Base-by-base conservation (phyloP, 2,888 invertebrate species). In the Patella depressa region DNA sequence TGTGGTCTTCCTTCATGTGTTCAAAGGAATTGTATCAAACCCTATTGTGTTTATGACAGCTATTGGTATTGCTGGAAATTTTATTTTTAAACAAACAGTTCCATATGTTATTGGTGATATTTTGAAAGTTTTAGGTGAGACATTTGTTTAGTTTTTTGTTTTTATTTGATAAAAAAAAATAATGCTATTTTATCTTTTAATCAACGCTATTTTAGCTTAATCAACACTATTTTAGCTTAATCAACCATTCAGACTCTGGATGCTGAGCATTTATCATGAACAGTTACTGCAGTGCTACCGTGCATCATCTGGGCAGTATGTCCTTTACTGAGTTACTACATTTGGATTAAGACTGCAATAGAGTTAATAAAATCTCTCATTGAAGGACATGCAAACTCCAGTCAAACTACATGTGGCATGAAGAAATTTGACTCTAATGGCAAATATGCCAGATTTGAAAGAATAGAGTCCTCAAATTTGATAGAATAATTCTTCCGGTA, bases 31-130 rank as follows among this genome's bases (percentile, higher is more conserved):
- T 75, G 93, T 96, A 79, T 93, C 95, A 15, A 98, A 98, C 93
- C 98, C 98, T 0, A 94, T 98, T 77, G 94, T 98, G 19, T 93
- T 97, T 75, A 98, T 98, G 97, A 98, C 98, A 0, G 92, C 96
- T n/a, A 92, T 98, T 81, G 98, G 98, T 12, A 95, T 98, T 17
- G 91, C 94, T 81, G 97, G 96, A 45, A 97, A 98, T 91, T 93
- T 96, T 81, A 91, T 94, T 65, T 97, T 97, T 90, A 94, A 94
- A 2, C 95, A 96, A 89, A 93, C 94, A 14, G 91, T 98, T 76
- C 97, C 98, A 17, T 91, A 94, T 72, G 94, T 95, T 82, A 92
- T 97, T 55, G 94, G 94, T 85, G 94, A 95, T 71, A 94, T 97
- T 79, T 93, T 98, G 79, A 93, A 80, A 53, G 87, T 89, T 7